A percentile compares a stretch with the other conserved stretches of the same genome.
Conservation (phyloP, 2,888 invertebrate species). For the Dexiosoma caninum region DNA sequence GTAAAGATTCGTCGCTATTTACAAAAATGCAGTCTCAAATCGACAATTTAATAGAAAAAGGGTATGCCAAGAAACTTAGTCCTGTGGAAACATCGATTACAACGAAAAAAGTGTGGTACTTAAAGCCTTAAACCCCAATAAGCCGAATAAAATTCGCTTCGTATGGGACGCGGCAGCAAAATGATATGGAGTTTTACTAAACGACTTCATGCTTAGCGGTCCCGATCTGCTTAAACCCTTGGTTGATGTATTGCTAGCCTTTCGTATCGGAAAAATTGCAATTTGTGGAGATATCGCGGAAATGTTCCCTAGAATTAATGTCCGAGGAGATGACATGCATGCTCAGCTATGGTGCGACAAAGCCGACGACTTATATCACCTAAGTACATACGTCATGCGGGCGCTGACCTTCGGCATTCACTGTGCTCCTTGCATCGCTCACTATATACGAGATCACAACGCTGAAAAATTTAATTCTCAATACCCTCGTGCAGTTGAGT, state of each 20-base stretch:
- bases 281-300: constrained; percentile 16
- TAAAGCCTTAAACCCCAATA: too few relatives aligned
- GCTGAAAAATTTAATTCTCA: constrained; percentile 12
- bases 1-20: too few relatives aligned
- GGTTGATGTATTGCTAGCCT: constrained; percentile 27
- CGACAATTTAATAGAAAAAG: too few relatives aligned
- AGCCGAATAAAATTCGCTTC: too few relatives aligned
- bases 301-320: constrained; percentile 26
- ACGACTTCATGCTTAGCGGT: too few relatives aligned
- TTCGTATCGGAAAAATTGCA: constrained; percentile 14
- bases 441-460: constrained; percentile 36
- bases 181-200: too few relatives aligned
- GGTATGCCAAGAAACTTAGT: too few relatives aligned
- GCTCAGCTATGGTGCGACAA: background rate
- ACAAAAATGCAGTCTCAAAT: too few relatives aligned
- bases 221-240: too few relatives aligned
- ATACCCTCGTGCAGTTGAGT: constrained; percentile 40
- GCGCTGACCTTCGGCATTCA: constrained; percentile 3
- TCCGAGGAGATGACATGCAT: background rate
- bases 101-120: too few relatives aligned
- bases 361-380: background rate
- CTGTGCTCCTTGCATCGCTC: constrained; percentile 1
- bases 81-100: too few relatives aligned
- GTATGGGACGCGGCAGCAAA: too few relatives aligned
- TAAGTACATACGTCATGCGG: background rate